Base-by-base conservation (phyloP, 2,113 vertebrate species). In the Chunga burmeisteri region DNA sequence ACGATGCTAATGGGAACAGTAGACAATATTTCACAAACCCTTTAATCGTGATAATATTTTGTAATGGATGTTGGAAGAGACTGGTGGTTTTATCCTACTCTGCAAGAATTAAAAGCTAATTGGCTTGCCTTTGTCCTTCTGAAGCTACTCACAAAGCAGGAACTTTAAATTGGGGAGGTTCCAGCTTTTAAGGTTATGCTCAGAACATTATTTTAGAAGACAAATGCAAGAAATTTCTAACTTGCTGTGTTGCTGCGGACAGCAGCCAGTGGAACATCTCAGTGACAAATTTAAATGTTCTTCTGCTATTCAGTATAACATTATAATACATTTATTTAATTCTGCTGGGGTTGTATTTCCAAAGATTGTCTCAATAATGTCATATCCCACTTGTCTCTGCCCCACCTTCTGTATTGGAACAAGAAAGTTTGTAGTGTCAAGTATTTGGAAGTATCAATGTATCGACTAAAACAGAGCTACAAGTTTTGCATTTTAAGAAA, bases 341-440 rank as follows among this genome's bases (percentile, higher is more conserved):
- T 65, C 20, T 87, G 11, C 52, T 84, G 49, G 81, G 27, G 65
- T 71, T 94, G 91, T 93, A 87, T 94, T 96, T 96, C 77, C 77
- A 93, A 93, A 94, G 73, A 49, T 50, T 72, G n/a, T 70, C 47
- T 95, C 30, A 30, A 7, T 50, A 81, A 52, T 63, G 78, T 84
- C 56, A 22, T 79, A 91, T 72, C 23, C 53, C 70, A 67, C 77
- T 93, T 92, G 73, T 81, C 40, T 93, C 80, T 94, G 32, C 58
- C 38, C 46, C 30, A 49, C 52, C n/a, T 94, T 71, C 36, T 87
- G 9, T 81, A 40, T 20, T 56, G 42, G 71, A 86, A 67, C 47
- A 81, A 78, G 40, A 66, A 66, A 47, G 11, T 59, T 61, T 74
- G 23, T 78, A 78, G 49, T 83, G 16, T 61, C 20, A 56, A 32